These are phyloP conservation scores for Mythimna lalbum DNA, from an alignment of 2,888 invertebrate species.

Conservation along the genomic window DNA sequence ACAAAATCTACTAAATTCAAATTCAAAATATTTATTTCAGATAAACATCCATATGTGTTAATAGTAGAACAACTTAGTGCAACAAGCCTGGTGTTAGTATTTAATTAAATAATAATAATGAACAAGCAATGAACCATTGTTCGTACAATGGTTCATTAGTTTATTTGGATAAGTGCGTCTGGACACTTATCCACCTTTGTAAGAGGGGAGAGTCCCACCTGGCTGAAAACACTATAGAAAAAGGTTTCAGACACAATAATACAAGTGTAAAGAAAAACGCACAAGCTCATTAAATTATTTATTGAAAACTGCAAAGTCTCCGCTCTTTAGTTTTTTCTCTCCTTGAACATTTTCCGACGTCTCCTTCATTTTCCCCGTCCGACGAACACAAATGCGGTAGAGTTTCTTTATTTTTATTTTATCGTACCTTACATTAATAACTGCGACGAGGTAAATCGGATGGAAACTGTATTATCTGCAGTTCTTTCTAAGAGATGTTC, in stretches of 20 bases:
- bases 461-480: constrained; percentile 40
- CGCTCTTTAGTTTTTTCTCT: background rate
- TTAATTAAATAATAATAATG: no score
- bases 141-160: no score
- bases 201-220: no score
- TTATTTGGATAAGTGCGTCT: no score
- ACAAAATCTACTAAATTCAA: constrained; percentile 14
- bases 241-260: background rate
- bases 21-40: no score
- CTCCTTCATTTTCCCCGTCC: constrained; percentile 12
- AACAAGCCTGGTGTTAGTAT: no score
- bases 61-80: no score
- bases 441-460: constrained; percentile 26
- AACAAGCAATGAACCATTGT: no score
- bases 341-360: background rate
- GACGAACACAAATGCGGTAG: background rate
- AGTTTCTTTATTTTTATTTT: constrained; percentile 39
- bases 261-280: background rate
- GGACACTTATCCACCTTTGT: no score
- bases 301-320: background rate
- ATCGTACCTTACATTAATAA: constrained; percentile 14
- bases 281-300: background rate
- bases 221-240: background rate
- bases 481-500: background rate
- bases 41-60: no score